Evolutionary conservation across 2,113 vertebrate species (phyloP).

Genomic region (Pedetes capensis): DNA sequence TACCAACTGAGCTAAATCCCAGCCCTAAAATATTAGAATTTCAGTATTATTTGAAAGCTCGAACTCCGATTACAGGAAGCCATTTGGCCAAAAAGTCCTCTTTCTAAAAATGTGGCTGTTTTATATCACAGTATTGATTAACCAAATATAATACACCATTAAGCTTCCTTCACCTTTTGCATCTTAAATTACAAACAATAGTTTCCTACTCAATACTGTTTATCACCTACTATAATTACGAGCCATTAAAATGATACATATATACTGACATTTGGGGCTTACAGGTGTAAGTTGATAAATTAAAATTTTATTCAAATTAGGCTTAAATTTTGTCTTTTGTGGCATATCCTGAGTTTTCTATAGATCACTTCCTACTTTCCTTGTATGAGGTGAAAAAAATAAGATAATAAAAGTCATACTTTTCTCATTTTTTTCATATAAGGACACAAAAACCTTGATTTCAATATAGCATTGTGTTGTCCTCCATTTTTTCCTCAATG

Average conservation of each 20-base stretch:
- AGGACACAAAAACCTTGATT: too few species aligned
- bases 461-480: neutral
- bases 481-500: neutral
- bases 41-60: neutral
- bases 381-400: neutral
- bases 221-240: neutral
- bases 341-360: neutral
- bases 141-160: neutral
- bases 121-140: neutral
- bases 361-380: neutral
- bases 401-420: neutral
- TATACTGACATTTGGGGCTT: neutral
- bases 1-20: too few species aligned
- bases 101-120: neutral
- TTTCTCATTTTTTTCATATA: neutral
- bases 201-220: neutral
- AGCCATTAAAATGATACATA: constrained; percentile 14
- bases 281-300: neutral
- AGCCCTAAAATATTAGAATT: neutral
- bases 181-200: constrained; percentile 33
- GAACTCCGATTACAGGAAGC: neutral
- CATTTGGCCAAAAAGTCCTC: neutral
- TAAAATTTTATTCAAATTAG: neutral
- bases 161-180: neutral
- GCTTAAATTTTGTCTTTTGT: neutral